Evolutionary conservation across 2,113 vertebrate species (phyloP).

Genomic region (Xenus cinereus): DNA sequence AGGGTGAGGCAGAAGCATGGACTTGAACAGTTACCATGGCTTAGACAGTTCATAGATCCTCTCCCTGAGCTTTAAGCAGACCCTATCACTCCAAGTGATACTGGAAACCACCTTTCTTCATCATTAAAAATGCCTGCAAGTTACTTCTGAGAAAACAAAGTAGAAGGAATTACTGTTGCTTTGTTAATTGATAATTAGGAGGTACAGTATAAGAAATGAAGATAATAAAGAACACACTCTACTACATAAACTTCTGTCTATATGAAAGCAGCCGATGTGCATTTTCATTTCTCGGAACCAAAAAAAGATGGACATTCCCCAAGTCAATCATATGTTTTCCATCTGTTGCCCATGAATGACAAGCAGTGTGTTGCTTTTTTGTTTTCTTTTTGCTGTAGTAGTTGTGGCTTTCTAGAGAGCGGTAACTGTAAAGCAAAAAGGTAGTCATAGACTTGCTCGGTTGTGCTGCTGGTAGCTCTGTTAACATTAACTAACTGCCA

Average conservation of each 20-base stretch:
- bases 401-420: background rate
- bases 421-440: background rate
- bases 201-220: background rate
- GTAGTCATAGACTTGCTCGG: background rate
- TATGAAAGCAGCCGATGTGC: background rate
- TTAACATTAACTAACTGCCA: background rate
- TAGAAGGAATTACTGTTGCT: background rate
- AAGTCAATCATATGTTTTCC: background rate
- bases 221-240: background rate
- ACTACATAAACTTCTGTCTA: background rate
- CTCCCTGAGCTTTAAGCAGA: background rate
- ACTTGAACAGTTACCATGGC: background rate
- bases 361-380: background rate
- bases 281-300: background rate
- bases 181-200: background rate
- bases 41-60: background rate
- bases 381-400: background rate
- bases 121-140: background rate
- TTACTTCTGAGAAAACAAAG: background rate
- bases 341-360: background rate
- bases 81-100: background rate
- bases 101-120: background rate
- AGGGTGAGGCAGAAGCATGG: background rate
- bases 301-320: background rate
- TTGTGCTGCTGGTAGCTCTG: background rate